A percentile compares a stretch with the other conserved stretches of the same genome.
These are phyloP conservation scores for Rhabditophanes sp. DNA, from an alignment of 2,888 invertebrate species.

Conservation along the genomic window DNA sequence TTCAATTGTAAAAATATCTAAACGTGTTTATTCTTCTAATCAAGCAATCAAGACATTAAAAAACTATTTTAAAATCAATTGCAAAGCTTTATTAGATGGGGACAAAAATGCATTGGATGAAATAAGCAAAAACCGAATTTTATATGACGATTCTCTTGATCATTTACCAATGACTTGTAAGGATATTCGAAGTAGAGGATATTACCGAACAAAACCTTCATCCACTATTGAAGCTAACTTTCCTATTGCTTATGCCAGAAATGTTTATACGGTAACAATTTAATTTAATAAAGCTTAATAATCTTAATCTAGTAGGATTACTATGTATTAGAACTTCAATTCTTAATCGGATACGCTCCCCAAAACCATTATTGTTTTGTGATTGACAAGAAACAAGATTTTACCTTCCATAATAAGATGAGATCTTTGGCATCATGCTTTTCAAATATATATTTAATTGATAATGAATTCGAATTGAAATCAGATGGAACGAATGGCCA, in stretches of 20 bases:
- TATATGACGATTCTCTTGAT: too few relatives aligned
- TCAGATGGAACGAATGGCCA: neutral
- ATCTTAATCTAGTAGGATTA: slow-evolving; percentile 1
- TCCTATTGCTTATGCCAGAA: slow-evolving; percentile 4
- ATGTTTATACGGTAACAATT: slow-evolving; percentile 4
- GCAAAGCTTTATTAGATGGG: too few relatives aligned
- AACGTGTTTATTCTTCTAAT: too few relatives aligned
- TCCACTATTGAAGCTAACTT: slow-evolving; percentile 4
- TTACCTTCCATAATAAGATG: slow-evolving; percentile 2
- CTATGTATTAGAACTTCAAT: neutral
- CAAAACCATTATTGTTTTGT: slow-evolving; percentile 3
- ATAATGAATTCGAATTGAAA: neutral
- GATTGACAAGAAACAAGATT: slow-evolving; percentile 2
- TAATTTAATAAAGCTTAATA: neutral
- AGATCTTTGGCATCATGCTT: slow-evolving; percentile 2
- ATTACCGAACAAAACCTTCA: slow-evolving; percentile 1
- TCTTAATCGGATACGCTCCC: slow-evolving; percentile 1
- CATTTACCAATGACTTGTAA: slow-evolving; percentile 5
- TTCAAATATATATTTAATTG: slow-evolving; percentile 1
- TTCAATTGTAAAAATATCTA: too few relatives aligned
- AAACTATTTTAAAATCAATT: too few relatives aligned
- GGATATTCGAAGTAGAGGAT: slow-evolving; percentile 3
- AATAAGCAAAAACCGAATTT: too few relatives aligned
- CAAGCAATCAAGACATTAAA: too few relatives aligned
- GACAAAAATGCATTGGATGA: too few relatives aligned